Evolutionary conservation across 1,140 invertebrate genomes (phyloP), one percentile per base, ranked within the genome.

Genomic region (Drosophila obscura): DNA sequence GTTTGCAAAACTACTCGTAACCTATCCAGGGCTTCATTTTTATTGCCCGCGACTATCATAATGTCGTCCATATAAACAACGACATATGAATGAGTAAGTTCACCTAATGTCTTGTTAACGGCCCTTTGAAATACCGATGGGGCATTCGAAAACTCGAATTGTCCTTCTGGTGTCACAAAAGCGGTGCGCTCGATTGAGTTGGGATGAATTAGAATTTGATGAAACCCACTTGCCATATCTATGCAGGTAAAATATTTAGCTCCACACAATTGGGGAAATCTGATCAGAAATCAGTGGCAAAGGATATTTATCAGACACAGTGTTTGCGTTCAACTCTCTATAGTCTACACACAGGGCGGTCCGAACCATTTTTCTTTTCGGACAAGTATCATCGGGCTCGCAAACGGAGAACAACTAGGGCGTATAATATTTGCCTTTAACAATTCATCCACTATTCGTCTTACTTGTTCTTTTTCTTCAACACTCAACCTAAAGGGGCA

Each of bases 251-350:
- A 61, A 51, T 51, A 51, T 7, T 15, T 51, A 22, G 22, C 39
- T 3, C 59, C 59, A 11, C 48, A 16, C 8, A 57, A 2, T 51
- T 24, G 15, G n/a, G 28, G 26, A 6, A 31, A 16, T 48, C 26
- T 64, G 28, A 2, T 63, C 26, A 5, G 49, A 19, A 19, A 45
- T 63, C 0, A 63, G 11, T 0, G 61, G 60, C 16, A 55, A 46
- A 5, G 49, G 28, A 11, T 53, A 63, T 45, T 63, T 63, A 45
- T 52, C 59, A 2, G 59, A 62, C 22, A 52, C 49, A 6, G 43
- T 53, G 13, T 62, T 62, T 5, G 5, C 9, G 43, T 61, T 52
- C 7, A 43, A 15, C 8, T 62, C 16, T 3, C 39, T 2, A 53
- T 31, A 44, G 11, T 62, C 49, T 2, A 62, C 49, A 9, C 60